phyloP scores from a whole-genome alignment of 1,140 invertebrate genomes.

The Zophobas atratus region DNA sequence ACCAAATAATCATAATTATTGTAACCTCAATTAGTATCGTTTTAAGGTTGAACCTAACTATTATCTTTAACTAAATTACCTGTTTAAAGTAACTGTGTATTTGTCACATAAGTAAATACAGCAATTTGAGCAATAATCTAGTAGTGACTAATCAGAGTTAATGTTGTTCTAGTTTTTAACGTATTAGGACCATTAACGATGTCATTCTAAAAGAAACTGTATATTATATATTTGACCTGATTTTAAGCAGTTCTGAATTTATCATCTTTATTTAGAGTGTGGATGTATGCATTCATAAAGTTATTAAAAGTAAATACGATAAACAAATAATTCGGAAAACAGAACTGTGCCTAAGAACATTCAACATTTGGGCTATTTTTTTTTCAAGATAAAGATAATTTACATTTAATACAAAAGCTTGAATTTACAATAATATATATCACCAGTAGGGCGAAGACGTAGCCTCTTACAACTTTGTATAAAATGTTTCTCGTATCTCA shows the following conservation, averaged over 20 bases:
- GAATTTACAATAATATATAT: too few species aligned
- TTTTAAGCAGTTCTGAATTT: too few species aligned
- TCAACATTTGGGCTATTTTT: too few species aligned
- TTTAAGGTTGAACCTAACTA: not conserved
- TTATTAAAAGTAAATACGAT: not conserved
- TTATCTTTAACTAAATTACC: conserved; percentile 19
- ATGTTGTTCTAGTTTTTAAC: conserved; percentile 28
- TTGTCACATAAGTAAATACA: conserved; percentile 44
- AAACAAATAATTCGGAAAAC: too few species aligned
- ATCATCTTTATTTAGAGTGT: too few species aligned
- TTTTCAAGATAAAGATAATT: too few species aligned
- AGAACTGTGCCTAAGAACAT: too few species aligned
- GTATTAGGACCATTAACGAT: not conserved
- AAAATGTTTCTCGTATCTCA: too few species aligned
- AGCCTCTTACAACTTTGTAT: too few species aligned
- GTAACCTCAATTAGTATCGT: conserved; percentile 1
- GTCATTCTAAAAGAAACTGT: not conserved
- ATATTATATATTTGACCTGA: not conserved
- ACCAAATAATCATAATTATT: conserved; percentile 1
- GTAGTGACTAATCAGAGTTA: conserved; percentile 18
- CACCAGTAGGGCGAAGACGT: too few species aligned
- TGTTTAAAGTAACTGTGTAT: conserved; percentile 25
- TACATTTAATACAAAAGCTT: too few species aligned
- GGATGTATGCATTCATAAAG: not conserved
- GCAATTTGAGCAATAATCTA: conserved; percentile 38